Base-by-base conservation (phyloP, 2,888 invertebrate genomes). In the Zaprionus lineosus region DNA sequence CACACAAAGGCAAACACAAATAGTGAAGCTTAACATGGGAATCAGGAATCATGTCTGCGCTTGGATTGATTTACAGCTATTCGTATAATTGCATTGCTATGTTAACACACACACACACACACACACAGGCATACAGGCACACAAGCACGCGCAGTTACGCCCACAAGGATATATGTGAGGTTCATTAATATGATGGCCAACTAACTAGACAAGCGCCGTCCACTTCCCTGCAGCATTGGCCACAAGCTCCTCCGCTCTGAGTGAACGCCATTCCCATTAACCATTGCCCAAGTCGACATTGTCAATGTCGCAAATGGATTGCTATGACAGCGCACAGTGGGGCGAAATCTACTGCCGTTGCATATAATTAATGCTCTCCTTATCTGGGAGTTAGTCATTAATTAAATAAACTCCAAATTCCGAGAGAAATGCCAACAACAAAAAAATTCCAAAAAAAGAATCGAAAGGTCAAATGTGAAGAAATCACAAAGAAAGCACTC, bases 131-230 rank as follows among this genome's bases (percentile, higher is more conserved):
- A 31, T 12, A 24, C 51, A 8, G n/a, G n/a, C 18, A 33, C 8
- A 34, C 12, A 34, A 52, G 47, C 19, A 28, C 21, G 21, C 24
- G 33, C 37, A 31, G 9, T 24, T 36, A 48, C 29, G 31, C 19
- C 36, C 44, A 47, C 44, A 46, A 31, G 12, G 16, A 28, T 8
- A 31, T 46, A 26, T 28, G 56, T 43, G 40, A 18, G 33, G 21
- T 44, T 76, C 83, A 75, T 75, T 76, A 75, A 61, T 63, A 75
- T 71, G 55, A 52, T 63, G 44, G 51, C 39, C 68, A 76, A 72
- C 76, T 50, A 60, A 21, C 37, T 12, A 24, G 33, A 59, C 74
- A 53, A 57, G 64, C 40, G 41, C 40, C 55, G 53, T 60, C 37
- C 48, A 41, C 60, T 41, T 43, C 39, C 36, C 37, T 51, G 39